Evolutionary conservation across 2,888 invertebrate species (phyloP).

Genomic region (Thereva unica): DNA sequence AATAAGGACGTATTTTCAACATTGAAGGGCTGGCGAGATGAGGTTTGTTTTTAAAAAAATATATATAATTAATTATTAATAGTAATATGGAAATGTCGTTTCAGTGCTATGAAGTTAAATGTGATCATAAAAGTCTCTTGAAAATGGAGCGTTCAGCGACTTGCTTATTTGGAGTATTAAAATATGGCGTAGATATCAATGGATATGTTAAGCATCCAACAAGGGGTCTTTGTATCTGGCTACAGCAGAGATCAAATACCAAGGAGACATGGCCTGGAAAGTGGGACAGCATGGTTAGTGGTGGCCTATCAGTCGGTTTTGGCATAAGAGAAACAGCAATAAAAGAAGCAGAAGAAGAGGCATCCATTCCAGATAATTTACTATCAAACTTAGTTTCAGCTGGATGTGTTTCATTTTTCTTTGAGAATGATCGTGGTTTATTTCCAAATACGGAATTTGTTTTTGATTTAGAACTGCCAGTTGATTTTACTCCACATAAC

Average conservation of each 20-base stretch:
- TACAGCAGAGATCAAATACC: constrained; percentile 86
- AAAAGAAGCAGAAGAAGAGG: constrained; percentile 94
- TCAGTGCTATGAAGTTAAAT: constrained; percentile 87
- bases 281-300: constrained; percentile 95
- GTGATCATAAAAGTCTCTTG: constrained; percentile 63
- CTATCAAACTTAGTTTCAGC: constrained; percentile 63
- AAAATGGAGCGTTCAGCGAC: constrained; percentile 93
- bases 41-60: constrained; percentile 63
- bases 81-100: constrained; percentile 46
- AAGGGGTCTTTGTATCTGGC: constrained; percentile 83
- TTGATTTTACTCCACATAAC: constrained; percentile 88
- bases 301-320: constrained; percentile 87
- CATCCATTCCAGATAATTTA: constrained; percentile 80
- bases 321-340: constrained; percentile 86
- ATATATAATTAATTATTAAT: background rate
- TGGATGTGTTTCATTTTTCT: constrained; percentile 68
- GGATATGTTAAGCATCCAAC: constrained; percentile 86
- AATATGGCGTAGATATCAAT: constrained; percentile 93
- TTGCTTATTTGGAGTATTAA: constrained; percentile 90
- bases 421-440: constrained; percentile 89
- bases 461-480: constrained; percentile 87
- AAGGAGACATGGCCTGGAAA: constrained; percentile 96
- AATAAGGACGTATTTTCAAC: constrained; percentile 78
- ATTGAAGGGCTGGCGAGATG: constrained; percentile 90
- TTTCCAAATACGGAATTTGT: constrained; percentile 95